Evolutionary conservation across 2,797 vertebrate genomes (phyloP).

Genomic region (Coregonus ussuriensis): DNA sequence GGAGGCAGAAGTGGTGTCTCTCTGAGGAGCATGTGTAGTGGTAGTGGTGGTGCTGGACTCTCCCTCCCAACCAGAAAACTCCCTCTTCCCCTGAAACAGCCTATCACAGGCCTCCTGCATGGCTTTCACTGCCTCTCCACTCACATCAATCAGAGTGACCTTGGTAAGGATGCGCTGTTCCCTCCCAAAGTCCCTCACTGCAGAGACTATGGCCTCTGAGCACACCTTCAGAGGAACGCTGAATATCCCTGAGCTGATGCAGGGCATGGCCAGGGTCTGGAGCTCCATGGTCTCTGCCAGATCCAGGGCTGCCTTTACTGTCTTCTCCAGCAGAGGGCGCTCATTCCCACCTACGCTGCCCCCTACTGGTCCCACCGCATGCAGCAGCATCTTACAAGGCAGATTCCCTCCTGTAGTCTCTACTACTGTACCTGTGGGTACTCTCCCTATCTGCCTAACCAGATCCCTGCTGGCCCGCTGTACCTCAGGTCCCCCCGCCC

Average conservation of each 20-base stretch:
- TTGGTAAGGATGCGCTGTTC: slow-evolving; percentile 37
- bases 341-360: slow-evolving; percentile 7
- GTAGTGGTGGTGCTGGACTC: not conserved
- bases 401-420: slow-evolving; percentile 59
- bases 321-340: slow-evolving; percentile 40
- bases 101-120: slow-evolving; percentile 56
- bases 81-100: slow-evolving; percentile 4
- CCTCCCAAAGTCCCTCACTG: slow-evolving; percentile 52
- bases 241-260: slow-evolving; percentile 54
- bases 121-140: slow-evolving; percentile 49
- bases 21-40: not conserved
- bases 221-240: slow-evolving; percentile 56
- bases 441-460: slow-evolving; percentile 38
- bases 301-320: slow-evolving; percentile 39
- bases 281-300: slow-evolving; percentile 44
- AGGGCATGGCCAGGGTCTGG: slow-evolving; percentile 59
- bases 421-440: slow-evolving; percentile 43
- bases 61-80: not conserved
- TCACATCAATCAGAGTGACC: slow-evolving; percentile 59
- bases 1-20: not conserved
- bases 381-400: slow-evolving; percentile 61
- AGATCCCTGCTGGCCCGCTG: slow-evolving; percentile 53
- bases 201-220: slow-evolving; percentile 58
- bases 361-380: slow-evolving; percentile 63
- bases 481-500: slow-evolving; percentile 62